These are phyloP conservation scores for Ictidomys tridecemlineatus DNA, from an alignment of 2,113 vertebrate genomes.

Conservation along the genomic window DNA sequence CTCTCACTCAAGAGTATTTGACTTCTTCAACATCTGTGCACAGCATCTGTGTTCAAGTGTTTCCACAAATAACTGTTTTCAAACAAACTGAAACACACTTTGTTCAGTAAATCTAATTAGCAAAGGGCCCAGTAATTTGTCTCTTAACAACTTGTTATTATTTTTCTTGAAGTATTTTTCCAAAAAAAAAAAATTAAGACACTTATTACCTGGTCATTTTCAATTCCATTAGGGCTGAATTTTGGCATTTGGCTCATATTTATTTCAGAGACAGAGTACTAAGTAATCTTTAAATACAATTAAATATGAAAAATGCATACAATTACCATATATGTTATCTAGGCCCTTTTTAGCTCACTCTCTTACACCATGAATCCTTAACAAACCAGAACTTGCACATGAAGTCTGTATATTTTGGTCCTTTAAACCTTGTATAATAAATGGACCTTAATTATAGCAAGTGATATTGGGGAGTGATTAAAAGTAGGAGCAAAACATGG, in stretches of 20 bases:
- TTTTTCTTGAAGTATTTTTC: conserved; percentile 7
- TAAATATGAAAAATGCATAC: not conserved
- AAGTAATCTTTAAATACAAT: not conserved
- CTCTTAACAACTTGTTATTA: not conserved
- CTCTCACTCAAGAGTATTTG: not conserved
- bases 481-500: not conserved
- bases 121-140: not conserved
- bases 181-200: not conserved
- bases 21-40: not conserved
- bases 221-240: not conserved
- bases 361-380: not conserved
- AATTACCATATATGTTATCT: not conserved
- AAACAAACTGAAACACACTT: not conserved
- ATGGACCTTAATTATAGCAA: not conserved
- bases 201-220: not conserved
- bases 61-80: conserved; percentile 7
- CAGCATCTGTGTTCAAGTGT: not conserved
- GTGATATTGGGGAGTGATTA: not conserved
- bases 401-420: not conserved
- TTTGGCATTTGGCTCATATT: not conserved
- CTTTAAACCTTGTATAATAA: not conserved
- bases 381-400: not conserved
- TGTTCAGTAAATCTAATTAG: conserved; percentile 29
- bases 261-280: not conserved
- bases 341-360: not conserved